Evolutionary conservation across 2,888 invertebrate species (phyloP).

Genomic region (Punctoribates punctum): DNA sequence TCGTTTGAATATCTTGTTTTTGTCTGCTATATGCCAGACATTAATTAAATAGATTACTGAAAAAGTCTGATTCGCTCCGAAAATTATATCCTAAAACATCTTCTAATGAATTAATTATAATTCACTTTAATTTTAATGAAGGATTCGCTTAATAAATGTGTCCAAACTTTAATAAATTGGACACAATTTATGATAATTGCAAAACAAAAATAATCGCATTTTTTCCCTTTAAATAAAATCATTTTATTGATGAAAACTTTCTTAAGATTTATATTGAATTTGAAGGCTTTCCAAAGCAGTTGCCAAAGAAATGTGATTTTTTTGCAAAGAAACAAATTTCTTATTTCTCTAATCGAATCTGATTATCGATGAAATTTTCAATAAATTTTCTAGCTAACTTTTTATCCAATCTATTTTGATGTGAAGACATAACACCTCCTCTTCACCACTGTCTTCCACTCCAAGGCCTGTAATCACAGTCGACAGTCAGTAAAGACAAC

Average conservation of each 20-base stretch:
- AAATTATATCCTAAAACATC: background rate
- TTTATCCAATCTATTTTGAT: slow-evolving; percentile 7
- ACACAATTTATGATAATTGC: slow-evolving; percentile 10
- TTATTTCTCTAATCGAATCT: background rate
- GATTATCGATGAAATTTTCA: slow-evolving; percentile 21
- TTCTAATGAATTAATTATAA: slow-evolving; percentile 29
- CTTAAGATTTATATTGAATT: background rate
- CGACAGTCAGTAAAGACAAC: background rate
- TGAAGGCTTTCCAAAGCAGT: background rate
- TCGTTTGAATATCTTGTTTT: background rate
- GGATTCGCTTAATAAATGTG: slow-evolving; percentile 15
- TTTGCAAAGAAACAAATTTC: background rate
- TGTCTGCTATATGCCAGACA: background rate
- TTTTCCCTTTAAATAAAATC: background rate
- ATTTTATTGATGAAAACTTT: background rate
- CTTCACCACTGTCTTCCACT: background rate
- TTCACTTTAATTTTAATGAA: background rate
- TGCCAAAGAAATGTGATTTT: background rate
- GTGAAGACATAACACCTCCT: slow-evolving; percentile 27
- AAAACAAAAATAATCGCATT: background rate
- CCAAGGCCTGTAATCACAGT: background rate
- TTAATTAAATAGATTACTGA: slow-evolving; percentile 16
- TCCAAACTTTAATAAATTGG: slow-evolving; percentile 12
- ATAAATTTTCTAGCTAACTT: slow-evolving; percentile 6
- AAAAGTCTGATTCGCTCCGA: background rate